These are phyloP conservation scores for Prolemur simus DNA, from an alignment of 2,113 vertebrate genomes.

Conservation along the genomic window DNA sequence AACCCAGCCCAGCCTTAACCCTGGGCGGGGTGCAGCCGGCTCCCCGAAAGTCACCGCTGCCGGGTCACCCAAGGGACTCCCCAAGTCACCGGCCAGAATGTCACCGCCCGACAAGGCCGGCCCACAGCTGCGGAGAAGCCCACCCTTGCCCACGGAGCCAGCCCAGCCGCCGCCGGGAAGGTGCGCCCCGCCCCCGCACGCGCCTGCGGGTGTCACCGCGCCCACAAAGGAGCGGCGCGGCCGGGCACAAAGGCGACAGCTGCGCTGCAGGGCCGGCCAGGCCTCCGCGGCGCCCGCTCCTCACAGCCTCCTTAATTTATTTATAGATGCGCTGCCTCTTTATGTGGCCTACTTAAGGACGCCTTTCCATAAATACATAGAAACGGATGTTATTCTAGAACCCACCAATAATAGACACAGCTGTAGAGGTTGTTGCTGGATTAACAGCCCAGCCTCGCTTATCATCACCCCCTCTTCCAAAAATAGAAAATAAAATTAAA, in stretches of 20 bases:
- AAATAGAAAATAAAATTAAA: constrained; percentile 46
- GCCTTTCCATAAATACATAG: constrained; percentile 83
- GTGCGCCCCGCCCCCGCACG: background rate
- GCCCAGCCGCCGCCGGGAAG: constrained; percentile 50
- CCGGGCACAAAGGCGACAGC: constrained; percentile 89
- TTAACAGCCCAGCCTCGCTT: constrained; percentile 19
- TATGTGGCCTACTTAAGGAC: constrained; percentile 79
- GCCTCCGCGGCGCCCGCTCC: constrained; percentile 66
- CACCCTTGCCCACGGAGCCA: constrained; percentile 60
- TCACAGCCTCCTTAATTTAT: constrained; percentile 85
- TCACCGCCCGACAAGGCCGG: background rate
- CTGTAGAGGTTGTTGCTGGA: constrained; percentile 73
- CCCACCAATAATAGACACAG: constrained; percentile 79
- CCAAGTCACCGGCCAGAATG: constrained; percentile 52
- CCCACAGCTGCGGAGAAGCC: background rate
- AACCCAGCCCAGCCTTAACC: constrained; percentile 69
- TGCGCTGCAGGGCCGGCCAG: constrained; percentile 81
- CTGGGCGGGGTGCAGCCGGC: constrained; percentile 78
- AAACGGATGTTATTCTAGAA: constrained; percentile 84
- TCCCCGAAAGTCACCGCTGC: constrained; percentile 65
- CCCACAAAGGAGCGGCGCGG: constrained; percentile 86
- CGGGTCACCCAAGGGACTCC: constrained; percentile 55
- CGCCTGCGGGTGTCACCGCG: constrained; percentile 79
- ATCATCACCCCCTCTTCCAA: background rate
- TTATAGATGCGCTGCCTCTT: constrained; percentile 86